Evolutionary conservation across 2,888 invertebrate genomes (phyloP).

Genomic region (Clivina fossor): DNA sequence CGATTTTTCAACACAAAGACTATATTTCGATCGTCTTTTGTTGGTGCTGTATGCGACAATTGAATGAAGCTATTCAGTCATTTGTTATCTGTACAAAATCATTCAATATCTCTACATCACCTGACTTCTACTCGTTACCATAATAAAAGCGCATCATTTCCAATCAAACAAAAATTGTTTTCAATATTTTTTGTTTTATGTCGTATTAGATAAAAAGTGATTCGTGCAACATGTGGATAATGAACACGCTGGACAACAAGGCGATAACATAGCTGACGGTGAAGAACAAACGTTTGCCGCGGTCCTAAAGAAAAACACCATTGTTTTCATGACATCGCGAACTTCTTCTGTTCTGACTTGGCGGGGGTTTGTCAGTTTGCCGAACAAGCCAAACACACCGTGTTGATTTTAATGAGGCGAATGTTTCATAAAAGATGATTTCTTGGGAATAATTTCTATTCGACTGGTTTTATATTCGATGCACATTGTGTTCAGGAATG

Average conservation of each 20-base stretch:
- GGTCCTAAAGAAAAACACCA: constrained; percentile 20
- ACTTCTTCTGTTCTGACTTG: no score
- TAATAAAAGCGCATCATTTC: background rate
- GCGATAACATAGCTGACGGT: constrained; percentile 30
- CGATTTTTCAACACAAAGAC: constrained; percentile 16
- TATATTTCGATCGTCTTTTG: background rate
- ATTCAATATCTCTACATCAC: background rate
- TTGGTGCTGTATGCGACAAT: constrained; percentile 18
- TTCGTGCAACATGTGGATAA: constrained; percentile 35
- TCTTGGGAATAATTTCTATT: no score
- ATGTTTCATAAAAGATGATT: constrained; percentile 34
- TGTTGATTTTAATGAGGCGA: constrained; percentile 30
- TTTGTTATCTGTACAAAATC: background rate
- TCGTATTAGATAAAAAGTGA: constrained; percentile 21
- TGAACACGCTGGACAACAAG: constrained; percentile 35
- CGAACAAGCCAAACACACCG: no score
- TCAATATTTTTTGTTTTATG: constrained; percentile 25
- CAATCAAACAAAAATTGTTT: constrained; percentile 31
- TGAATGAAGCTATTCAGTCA: constrained; percentile 6
- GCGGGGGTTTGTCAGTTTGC: constrained; percentile 2
- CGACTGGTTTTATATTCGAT: background rate
- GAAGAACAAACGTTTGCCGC: constrained; percentile 29
- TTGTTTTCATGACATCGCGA: constrained; percentile 7
- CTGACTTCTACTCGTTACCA: background rate
- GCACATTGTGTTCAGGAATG: no score